Percentiles rank a stretch among this genome's conserved stretches.
Evolutionary conservation across 2,888 invertebrate species (phyloP).

Genomic region (Caradrina kadenii): DNA sequence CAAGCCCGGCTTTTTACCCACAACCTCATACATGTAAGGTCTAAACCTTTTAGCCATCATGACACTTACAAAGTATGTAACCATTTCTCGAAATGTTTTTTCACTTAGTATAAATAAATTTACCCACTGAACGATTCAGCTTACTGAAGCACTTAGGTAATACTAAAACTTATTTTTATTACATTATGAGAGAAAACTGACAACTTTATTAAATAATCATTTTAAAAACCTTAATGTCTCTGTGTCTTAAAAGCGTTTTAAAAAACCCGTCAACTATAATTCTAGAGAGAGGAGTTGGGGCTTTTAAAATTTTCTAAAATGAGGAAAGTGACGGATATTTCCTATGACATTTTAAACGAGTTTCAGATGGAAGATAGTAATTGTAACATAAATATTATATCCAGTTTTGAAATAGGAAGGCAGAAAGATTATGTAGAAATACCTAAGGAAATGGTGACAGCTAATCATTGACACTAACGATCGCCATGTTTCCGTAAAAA

Average conservation of each 20-base stretch:
- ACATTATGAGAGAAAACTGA: conserved; percentile 18
- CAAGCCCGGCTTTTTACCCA: too few species aligned
- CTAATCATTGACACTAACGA: not conserved
- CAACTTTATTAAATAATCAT: conserved; percentile 3
- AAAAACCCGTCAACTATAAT: conserved; percentile 37
- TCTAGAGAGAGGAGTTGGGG: not conserved
- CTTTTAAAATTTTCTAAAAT: conserved; percentile 34
- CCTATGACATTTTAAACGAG: conserved; percentile 49
- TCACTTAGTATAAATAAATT: conserved; percentile 18
- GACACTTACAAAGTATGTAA: not conserved
- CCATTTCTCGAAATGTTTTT: not conserved
- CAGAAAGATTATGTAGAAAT: not conserved
- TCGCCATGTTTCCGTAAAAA: not conserved
- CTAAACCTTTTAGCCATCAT: too few species aligned
- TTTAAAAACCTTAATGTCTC: conserved; percentile 4
- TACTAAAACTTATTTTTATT: conserved; percentile 3
- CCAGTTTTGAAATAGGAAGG: not conserved
- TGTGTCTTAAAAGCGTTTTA: conserved; percentile 22
- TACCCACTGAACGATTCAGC: not conserved
- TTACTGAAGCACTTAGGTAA: conserved; percentile 8
- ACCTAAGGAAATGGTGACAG: not conserved
- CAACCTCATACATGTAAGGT: too few species aligned
- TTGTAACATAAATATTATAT: conserved; percentile 9
- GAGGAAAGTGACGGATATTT: conserved; percentile 42
- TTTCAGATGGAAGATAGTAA: conserved; percentile 22